Conservation (phyloP, 2,888 invertebrate species). For the Dichetophora obliterata region DNA sequence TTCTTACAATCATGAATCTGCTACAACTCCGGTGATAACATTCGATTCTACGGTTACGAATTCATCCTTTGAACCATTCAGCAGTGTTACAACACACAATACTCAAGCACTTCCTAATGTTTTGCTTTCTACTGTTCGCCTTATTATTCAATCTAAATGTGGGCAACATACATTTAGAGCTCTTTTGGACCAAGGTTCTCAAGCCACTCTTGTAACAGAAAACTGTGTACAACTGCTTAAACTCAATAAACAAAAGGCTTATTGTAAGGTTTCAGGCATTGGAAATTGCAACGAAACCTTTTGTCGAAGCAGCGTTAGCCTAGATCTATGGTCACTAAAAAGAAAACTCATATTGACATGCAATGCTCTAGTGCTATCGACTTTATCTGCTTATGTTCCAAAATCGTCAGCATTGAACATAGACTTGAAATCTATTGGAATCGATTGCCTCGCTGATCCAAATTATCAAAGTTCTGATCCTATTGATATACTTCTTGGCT, state of each 20-base stretch:
- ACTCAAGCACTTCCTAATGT: background rate
- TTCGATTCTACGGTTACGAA: background rate
- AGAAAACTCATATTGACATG: background rate
- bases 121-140: background rate
- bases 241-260: too few species aligned
- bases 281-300: background rate
- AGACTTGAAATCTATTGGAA: background rate
- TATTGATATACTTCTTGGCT: slow-evolving; percentile 36
- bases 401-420: background rate
- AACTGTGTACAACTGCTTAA: background rate
- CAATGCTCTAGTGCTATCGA: background rate
- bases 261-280: background rate
- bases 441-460: slow-evolving; percentile 28
- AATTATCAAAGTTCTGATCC: slow-evolving; percentile 30
- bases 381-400: background rate
- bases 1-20: background rate
- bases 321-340: background rate
- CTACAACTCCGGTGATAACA: background rate
- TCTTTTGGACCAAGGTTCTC: slow-evolving; percentile 7
- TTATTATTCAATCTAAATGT: background rate
- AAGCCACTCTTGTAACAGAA: slow-evolving; percentile 4
- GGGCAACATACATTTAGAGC: background rate
- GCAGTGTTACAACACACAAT: background rate
- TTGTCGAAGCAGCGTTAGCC: background rate
- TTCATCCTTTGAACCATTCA: background rate